These are phyloP conservation scores for Sitobion miscanthi DNA, from an alignment of 1,140 invertebrate species.

Conservation along the genomic window DNA sequence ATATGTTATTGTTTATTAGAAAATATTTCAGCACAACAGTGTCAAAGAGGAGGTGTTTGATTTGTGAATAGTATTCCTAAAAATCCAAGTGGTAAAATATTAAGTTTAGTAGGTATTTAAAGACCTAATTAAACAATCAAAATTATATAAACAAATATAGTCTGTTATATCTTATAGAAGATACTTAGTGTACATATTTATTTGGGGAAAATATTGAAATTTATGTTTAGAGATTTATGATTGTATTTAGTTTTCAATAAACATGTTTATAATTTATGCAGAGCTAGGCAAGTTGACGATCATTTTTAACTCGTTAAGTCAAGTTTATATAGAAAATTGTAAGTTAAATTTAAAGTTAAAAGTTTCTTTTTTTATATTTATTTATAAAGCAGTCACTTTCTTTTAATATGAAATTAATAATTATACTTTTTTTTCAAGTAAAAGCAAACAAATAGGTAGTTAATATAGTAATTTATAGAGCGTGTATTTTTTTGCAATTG, in stretches of 20 bases:
- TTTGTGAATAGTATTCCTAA: slow-evolving; percentile 77
- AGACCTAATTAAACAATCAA: slow-evolving; percentile 54
- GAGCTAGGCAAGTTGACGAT: too few relatives aligned
- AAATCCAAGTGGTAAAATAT: slow-evolving; percentile 76
- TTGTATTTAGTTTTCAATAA: background rate
- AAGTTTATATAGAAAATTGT: too few relatives aligned
- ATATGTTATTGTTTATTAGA: slow-evolving; percentile 58
- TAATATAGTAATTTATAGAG: too few relatives aligned
- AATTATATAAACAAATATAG: slow-evolving; percentile 16
- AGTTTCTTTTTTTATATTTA: too few relatives aligned
- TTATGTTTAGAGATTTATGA: background rate
- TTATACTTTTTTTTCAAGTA: too few relatives aligned
- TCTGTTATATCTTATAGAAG: background rate
- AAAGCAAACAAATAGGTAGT: too few relatives aligned
- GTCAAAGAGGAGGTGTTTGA: slow-evolving; percentile 70
- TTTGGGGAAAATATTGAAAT: background rate
- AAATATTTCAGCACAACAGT: slow-evolving; percentile 73
- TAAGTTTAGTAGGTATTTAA: slow-evolving; percentile 68
- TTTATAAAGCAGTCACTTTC: too few relatives aligned
- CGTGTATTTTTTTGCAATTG: too few relatives aligned
- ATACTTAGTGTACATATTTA: background rate
- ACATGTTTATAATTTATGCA: background rate
- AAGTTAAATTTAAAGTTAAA: too few relatives aligned
- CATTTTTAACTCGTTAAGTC: too few relatives aligned
- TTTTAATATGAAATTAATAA: too few relatives aligned